phyloP scores from a whole-genome alignment of 2,888 invertebrate genomes.

The Lasioglossum pauxillum region DNA sequence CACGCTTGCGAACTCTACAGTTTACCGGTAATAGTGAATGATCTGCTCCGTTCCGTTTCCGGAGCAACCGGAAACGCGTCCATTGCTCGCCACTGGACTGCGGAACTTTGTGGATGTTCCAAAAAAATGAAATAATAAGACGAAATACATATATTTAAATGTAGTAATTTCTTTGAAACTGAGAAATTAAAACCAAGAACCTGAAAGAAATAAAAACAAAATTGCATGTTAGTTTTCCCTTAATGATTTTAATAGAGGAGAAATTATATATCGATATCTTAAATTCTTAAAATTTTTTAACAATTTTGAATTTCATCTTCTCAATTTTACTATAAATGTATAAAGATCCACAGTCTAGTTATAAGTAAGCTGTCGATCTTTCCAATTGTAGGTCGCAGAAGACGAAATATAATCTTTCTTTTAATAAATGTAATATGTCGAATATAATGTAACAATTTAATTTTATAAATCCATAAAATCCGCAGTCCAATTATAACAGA shows the following conservation, averaged over 20 bases:
- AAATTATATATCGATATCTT: too few relatives aligned
- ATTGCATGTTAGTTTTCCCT: too few relatives aligned
- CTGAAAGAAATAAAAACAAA: too few relatives aligned
- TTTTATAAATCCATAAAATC: background rate
- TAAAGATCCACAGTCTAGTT: too few relatives aligned
- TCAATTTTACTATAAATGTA: too few relatives aligned
- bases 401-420: background rate
- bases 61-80: conserved; percentile 27
- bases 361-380: too few relatives aligned
- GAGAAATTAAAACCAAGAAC: too few relatives aligned
- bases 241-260: too few relatives aligned
- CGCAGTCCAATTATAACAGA: background rate
- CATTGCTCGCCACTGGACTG: background rate
- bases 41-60: conserved; percentile 37
- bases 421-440: background rate
- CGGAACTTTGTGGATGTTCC: background rate
- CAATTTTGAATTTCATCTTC: too few relatives aligned
- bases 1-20: conserved; percentile 18
- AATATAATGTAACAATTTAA: background rate
- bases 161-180: background rate
- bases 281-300: too few relatives aligned
- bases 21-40: conserved; percentile 45
- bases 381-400: too few relatives aligned
- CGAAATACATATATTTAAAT: background rate
- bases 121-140: background rate